Conservation (phyloP, 2,113 vertebrate species). For the human (Homo sapiens) region GRCh38 chr12:21200501-21201000, state of each 20-base stretch:
- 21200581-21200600: slow-evolving; percentile 87
- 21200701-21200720: rapidly evolving
- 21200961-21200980: background rate
- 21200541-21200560: slow-evolving; percentile 85
- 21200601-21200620: slow-evolving; percentile 91
- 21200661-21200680: slow-evolving; percentile 91
- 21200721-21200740: background rate
- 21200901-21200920: background rate
- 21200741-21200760: background rate
- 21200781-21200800: background rate
- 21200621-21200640: slow-evolving; percentile 96
- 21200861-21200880: background rate
- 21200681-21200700: background rate
- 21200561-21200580: slow-evolving; percentile 84
- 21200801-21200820: background rate
- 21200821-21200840: background rate
- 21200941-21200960: background rate
- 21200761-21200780: background rate
- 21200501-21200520: slow-evolving; percentile 89
- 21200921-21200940: background rate
- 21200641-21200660: slow-evolving; percentile 88
- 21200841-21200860: background rate
- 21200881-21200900: background rate
- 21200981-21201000: background rate
- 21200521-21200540: slow-evolving; percentile 89